Evolutionary conservation across 2,113 vertebrate genomes (phyloP).

Genomic region (Petroica traversi): DNA sequence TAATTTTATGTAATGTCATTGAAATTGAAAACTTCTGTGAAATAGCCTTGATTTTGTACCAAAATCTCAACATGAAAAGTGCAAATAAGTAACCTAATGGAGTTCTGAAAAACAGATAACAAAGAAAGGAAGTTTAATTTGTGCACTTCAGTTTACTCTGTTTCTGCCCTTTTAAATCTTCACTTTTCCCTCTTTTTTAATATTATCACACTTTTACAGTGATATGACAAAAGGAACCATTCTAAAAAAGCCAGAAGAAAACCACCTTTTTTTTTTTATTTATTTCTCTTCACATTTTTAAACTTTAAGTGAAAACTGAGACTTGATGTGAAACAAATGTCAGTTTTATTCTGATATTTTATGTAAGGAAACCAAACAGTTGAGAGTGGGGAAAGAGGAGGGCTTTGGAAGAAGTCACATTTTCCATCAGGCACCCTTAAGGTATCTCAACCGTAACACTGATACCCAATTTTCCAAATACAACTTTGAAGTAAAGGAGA

Average conservation of each 20-base stretch:
- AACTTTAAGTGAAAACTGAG: background rate
- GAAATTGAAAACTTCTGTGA: background rate
- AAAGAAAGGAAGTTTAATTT: background rate
- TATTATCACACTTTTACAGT: background rate
- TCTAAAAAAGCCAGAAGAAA: background rate
- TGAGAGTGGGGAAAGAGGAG: background rate
- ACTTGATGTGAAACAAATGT: constrained; percentile 22
- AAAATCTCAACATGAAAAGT: background rate
- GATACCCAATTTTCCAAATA: background rate
- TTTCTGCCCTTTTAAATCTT: background rate
- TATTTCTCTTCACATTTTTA: background rate
- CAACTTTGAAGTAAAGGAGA: background rate
- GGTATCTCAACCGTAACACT: fast-evolving
- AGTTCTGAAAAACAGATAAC: background rate
- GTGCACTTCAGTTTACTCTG: background rate
- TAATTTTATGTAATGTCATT: too few species aligned
- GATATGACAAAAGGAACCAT: background rate
- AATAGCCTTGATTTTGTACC: background rate
- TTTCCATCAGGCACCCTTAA: background rate
- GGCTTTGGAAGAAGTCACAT: background rate
- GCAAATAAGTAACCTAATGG: background rate
- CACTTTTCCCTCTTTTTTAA: background rate
- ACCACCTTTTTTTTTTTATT: background rate
- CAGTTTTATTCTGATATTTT: background rate
- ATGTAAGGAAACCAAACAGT: background rate